A percentile compares a stretch with the other conserved stretches of the same genome.
Conservation (phyloP, 2,888 invertebrate genomes). For the Chrysolina oricalcia region DNA sequence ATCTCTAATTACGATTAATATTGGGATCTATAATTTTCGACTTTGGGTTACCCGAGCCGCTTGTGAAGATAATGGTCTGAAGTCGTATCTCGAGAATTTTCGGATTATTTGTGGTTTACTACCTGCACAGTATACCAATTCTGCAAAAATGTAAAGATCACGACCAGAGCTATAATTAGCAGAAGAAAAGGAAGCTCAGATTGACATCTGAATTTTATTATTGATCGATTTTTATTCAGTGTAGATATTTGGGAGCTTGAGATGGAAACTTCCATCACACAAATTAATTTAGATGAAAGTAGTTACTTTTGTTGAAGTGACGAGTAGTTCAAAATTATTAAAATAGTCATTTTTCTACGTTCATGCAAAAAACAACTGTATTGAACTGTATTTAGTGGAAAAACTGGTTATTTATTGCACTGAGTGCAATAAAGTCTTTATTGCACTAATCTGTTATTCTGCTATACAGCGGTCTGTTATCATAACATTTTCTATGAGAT, state of each 20-base stretch:
- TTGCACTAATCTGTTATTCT: no score
- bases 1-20: not conserved
- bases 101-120: slow-evolving; percentile 11
- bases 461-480: no score
- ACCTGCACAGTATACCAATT: slow-evolving; percentile 8
- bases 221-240: not conserved
- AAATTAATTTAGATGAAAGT: no score
- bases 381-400: no score
- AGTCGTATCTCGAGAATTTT: not conserved
- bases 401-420: no score
- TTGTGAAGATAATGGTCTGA: slow-evolving; percentile 4
- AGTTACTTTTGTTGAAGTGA: no score
- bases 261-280: not conserved
- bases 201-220: slow-evolving; percentile 11
- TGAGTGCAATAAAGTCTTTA: no score
- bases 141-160: slow-evolving; percentile 14
- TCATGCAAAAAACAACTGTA: no score
- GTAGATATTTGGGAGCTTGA: not conserved
- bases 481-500: no score
- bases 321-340: no score
- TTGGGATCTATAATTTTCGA: not conserved
- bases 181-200: not conserved
- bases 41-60: not conserved
- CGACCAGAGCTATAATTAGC: slow-evolving; percentile 12
- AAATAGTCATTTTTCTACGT: no score